phyloP scores from a whole-genome alignment of 2,113 vertebrate species.

The Callipepla californica region DNA sequence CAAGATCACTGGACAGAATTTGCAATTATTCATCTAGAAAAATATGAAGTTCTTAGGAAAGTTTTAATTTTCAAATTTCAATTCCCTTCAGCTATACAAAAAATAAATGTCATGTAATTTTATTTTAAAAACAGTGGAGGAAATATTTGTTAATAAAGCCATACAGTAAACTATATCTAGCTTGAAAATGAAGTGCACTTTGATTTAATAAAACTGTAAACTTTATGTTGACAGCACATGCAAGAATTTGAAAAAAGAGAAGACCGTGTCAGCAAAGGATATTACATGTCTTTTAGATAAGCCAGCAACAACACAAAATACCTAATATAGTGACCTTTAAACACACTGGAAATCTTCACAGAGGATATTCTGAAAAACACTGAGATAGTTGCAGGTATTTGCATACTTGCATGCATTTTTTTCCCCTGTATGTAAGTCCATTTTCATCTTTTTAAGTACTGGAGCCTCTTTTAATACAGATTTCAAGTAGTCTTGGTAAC shows the following conservation, averaged over 20 bases:
- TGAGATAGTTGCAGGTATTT: neutral
- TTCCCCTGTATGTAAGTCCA: neutral
- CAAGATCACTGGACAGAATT: neutral
- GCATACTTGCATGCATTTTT: neutral
- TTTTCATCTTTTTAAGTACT: neutral
- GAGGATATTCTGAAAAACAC: neutral
- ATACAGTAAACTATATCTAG: neutral
- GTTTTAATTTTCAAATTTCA: neutral
- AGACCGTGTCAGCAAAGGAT: neutral
- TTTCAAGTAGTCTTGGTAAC: neutral
- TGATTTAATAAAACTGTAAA: neutral
- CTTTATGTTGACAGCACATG: neutral
- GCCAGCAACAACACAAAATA: neutral
- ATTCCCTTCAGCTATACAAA: neutral
- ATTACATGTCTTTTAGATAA: neutral
- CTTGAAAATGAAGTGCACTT: neutral
- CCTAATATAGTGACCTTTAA: neutral
- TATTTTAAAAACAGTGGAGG: neutral
- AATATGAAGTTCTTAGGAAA: neutral
- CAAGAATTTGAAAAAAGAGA: neutral
- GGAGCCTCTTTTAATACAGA: neutral
- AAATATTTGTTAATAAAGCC: neutral
- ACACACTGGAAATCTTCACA: neutral
- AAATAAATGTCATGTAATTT: neutral
- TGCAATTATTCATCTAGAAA: neutral